Percentiles rank a stretch among this genome's conserved stretches.
Conservation (phyloP, 2,113 vertebrate genomes). For the Cacatua alba region DNA sequence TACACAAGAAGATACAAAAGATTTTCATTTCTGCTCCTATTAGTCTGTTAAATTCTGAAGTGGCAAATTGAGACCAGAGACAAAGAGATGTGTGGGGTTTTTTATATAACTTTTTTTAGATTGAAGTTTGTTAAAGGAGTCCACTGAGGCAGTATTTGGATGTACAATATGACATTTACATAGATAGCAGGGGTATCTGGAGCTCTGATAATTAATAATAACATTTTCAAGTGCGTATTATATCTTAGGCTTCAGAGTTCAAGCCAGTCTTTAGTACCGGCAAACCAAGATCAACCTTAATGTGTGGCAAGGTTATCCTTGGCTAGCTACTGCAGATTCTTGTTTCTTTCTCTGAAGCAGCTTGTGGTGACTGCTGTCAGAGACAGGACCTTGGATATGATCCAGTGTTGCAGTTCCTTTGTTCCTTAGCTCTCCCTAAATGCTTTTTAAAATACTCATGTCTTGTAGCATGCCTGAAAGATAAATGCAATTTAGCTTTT, state of each 20-base stretch:
- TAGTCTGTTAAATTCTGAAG: not conserved
- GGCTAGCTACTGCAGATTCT: not conserved
- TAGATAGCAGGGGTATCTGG: not conserved
- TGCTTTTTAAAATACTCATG: not conserved
- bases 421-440: conserved; percentile 19
- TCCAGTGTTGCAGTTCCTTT: conserved; percentile 48
- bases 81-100: fast-evolving
- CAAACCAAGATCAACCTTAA: not conserved
- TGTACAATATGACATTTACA: not conserved
- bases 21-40: not conserved
- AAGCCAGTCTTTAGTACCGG: not conserved
- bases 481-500: not conserved
- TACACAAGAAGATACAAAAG: not conserved
- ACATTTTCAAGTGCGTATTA: not conserved
- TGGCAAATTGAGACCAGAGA: not conserved
- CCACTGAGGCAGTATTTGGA: not conserved
- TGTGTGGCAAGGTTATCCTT: not conserved
- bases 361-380: conserved; percentile 52
- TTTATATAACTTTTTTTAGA: not conserved
- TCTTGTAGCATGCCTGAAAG: not conserved
- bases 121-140: not conserved
- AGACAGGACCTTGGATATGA: conserved; percentile 46
- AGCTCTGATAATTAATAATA: not conserved
- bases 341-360: conserved; percentile 43
- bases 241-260: not conserved